These are phyloP conservation scores for Amazonetta brasiliensis DNA, from an alignment of 2,797 vertebrate genomes.

Conservation along the genomic window DNA sequence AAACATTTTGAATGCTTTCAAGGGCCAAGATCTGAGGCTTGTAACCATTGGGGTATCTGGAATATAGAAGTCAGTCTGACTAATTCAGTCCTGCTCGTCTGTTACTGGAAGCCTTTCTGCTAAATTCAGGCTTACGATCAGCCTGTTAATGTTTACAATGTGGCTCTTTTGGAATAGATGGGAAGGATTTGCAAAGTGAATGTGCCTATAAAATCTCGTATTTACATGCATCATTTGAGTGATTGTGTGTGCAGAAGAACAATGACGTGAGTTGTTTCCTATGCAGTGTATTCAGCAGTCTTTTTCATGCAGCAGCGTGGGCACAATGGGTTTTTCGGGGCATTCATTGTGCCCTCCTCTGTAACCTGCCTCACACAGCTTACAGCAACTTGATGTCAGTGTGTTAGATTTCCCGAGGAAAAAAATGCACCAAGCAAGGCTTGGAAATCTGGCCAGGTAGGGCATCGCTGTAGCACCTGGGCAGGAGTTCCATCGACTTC, in stretches of 20 bases:
- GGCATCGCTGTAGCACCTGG: not conserved
- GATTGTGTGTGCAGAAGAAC: slow-evolving; percentile 67
- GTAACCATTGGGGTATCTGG: not conserved
- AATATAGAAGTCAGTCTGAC: not conserved
- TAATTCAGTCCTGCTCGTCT: slow-evolving; percentile 40
- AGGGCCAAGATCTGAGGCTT: not conserved
- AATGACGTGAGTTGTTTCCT: slow-evolving; percentile 66
- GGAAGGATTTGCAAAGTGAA: slow-evolving; percentile 72
- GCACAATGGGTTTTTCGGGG: slow-evolving; percentile 59
- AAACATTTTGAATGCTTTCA: not conserved
- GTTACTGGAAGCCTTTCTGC: slow-evolving; percentile 65
- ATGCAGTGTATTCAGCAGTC: slow-evolving; percentile 64
- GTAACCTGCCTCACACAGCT: slow-evolving; percentile 33
- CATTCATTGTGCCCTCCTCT: slow-evolving; percentile 60
- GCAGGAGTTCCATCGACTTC: not conserved
- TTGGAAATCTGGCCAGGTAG: not conserved
- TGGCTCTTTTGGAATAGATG: slow-evolving; percentile 64
- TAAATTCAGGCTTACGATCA: slow-evolving; percentile 57
- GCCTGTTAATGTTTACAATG: slow-evolving; percentile 63
- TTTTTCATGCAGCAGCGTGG: slow-evolving; percentile 63
- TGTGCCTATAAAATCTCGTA: slow-evolving; percentile 72
- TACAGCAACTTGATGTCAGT: slow-evolving; percentile 14
- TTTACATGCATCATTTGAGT: slow-evolving; percentile 74
- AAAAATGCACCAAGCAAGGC: not conserved
- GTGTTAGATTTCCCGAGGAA: not conserved